A percentile compares a stretch with the other conserved stretches of the same genome.
Evolutionary conservation across 2,797 vertebrate genomes (phyloP).

Genomic region (Agapornis canus): DNA sequence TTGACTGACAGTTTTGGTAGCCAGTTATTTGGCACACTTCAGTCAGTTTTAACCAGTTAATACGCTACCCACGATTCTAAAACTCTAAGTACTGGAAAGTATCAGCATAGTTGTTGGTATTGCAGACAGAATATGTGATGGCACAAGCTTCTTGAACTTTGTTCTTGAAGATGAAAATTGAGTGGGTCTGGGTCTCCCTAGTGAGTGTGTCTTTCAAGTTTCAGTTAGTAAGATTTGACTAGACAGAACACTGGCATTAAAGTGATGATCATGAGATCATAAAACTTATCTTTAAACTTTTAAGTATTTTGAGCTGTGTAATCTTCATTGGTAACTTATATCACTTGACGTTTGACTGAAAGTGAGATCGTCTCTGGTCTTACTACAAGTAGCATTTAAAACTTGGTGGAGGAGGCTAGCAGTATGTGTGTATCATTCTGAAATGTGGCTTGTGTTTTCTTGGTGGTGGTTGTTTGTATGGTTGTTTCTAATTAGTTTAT

Average conservation of each 20-base stretch:
- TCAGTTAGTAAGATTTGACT: not conserved
- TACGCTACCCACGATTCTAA: not conserved
- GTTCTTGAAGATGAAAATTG: not conserved
- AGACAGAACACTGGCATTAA: not conserved
- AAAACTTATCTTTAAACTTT: not conserved
- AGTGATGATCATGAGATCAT: not conserved
- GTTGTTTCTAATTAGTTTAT: not conserved
- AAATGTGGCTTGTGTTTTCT: not conserved
- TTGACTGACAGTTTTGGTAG: not conserved
- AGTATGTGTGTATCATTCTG: not conserved
- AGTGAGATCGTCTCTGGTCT: not conserved
- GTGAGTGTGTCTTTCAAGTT: not conserved
- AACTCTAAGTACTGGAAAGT: not conserved
- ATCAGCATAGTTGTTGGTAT: not conserved
- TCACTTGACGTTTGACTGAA: not conserved
- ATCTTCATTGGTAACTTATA: not conserved
- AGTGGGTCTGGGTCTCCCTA: not conserved
- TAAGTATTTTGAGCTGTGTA: not conserved
- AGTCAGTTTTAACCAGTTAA: not conserved
- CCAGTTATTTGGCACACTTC: not conserved
- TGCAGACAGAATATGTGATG: not conserved
- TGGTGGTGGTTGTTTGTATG: accelerated
- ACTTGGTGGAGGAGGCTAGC: not conserved
- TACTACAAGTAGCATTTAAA: not conserved
- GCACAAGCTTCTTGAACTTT: not conserved